Evolutionary conservation across 2,113 vertebrate genomes (phyloP).

Genomic region (Poeciliopsis occidentalis): DNA sequence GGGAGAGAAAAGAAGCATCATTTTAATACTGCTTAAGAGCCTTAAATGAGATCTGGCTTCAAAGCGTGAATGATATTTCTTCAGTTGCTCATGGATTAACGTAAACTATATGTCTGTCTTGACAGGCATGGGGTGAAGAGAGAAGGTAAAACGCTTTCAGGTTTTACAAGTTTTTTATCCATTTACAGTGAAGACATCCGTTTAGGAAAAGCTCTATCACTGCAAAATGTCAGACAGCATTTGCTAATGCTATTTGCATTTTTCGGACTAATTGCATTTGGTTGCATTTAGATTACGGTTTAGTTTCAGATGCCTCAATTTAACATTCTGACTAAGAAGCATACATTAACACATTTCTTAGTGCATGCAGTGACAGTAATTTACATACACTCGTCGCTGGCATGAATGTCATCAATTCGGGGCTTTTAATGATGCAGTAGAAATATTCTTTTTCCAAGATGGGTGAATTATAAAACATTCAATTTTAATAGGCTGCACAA

Average conservation of each 20-base stretch:
- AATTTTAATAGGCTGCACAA: neutral
- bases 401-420: neutral
- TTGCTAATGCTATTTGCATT: slow-evolving; percentile 30
- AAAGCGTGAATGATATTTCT: slow-evolving; percentile 33
- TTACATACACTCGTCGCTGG: neutral
- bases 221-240: slow-evolving; percentile 23
- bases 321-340: slow-evolving; percentile 5
- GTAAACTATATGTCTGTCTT: slow-evolving; percentile 51
- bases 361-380: neutral
- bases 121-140: slow-evolving; percentile 47
- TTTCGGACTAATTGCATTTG: slow-evolving; percentile 5
- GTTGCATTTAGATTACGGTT: neutral
- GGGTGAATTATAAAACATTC: neutral
- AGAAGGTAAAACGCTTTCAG: slow-evolving; percentile 40
- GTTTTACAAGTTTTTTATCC: slow-evolving; percentile 21
- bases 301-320: neutral
- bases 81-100: slow-evolving; percentile 54
- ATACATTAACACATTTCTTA: neutral
- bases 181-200: slow-evolving; percentile 42
- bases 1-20: slow-evolving; percentile 20
- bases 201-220: slow-evolving; percentile 27
- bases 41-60: slow-evolving; percentile 41
- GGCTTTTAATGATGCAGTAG: neutral
- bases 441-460: neutral
- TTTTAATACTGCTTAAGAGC: slow-evolving; percentile 13